Evolutionary conservation across 2,888 invertebrate genomes (phyloP), one percentile per base, ranked within the genome.

Genomic region (Aleiodes leptofemur): DNA sequence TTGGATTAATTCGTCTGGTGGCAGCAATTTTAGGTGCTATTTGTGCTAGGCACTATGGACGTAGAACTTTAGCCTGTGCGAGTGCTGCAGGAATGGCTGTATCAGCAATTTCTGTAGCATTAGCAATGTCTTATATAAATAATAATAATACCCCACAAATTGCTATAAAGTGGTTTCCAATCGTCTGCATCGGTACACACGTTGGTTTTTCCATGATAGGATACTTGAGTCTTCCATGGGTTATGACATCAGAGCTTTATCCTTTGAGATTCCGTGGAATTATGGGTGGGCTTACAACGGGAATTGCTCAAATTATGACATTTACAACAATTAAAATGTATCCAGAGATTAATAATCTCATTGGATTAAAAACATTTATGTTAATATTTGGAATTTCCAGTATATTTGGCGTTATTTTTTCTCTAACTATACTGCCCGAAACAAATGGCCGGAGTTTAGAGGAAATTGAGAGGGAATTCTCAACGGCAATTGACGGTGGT

Each of bases 161-260:
- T 9, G 73, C 86, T 16, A 81, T 86, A 4, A 84, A 90, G 0
- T 89, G 90, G 83, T 81, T 91, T 14, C 91, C 92, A 34, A 84
- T 94, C 3, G 90, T 93, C 0, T 94, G 94, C 79, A 91, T 95
- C 0, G 88, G 94, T 38, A 90, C 93, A 14, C 94, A 95, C 85
- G 94, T 95, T 0, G 92, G 93, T 0, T 93, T 93, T 82, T 94
- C 94, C 77, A 95, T 94, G 94, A 91, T 94, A 1, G 95, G 95
- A 0, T 94, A 94, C 87, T 87, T 95, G 0, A 95, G 94, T 31
- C 90, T 95, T 4, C 95, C 95, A 0, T 95, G 94, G 94, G 93
- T 95, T 38, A 93, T 95, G 92, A 94, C 93, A 0, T 94, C 94
- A 1, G 95, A 95, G 83, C 85, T 95, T 57, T 95, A 94, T 82